Evolutionary conservation across 2,797 vertebrate species (phyloP), one percentile per base, ranked within the genome.

Genomic region (Vespertilio murinus): DNA sequence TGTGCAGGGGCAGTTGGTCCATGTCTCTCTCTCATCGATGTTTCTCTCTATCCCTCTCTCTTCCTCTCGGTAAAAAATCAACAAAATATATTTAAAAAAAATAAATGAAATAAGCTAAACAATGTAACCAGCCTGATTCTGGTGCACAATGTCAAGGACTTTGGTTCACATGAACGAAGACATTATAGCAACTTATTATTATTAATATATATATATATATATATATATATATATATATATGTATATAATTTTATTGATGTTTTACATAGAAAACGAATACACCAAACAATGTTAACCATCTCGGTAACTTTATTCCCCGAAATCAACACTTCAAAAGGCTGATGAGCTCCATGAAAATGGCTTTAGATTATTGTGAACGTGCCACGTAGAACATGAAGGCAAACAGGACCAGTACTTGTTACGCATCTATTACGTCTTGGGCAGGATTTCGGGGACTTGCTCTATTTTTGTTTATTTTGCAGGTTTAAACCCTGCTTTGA

Each of bases 301-400:
- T 96, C 80, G 79, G 93, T 97, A 95, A 94, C 35, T 92, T 93
- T 61, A 49, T 12, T 40, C 70, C 69, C 90, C 93, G 90, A 18
- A 95, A 96, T 88, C 33, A 92, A 91, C 90, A 84, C 59, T 90
- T 97, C 2, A 69, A 91, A 52, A 97, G 97, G 97, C 90, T 87
- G 94, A 93, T 83, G 77, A 97, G 95, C 93, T 93, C 79, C 69
- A 73, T 93, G 85, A 96, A 96, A 97, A 82, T 94, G 93, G 59
- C 88, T 97, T 97, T 70, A 88, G 91, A 95, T 92, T 52, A 49
- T 65, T 87, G 78, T 91, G 11, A 61, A 14, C 1, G 56, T 47
- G 12, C 84, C 67, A 42, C 25, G 16, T 69, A 23, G 61, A 79
- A 61, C 40, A 3, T 25, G 64, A 80, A 86, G 59, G 14, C 28